These are phyloP conservation scores for Casuarius casuarius DNA, from an alignment of 2,113 vertebrate genomes.

Conservation along the genomic window DNA sequence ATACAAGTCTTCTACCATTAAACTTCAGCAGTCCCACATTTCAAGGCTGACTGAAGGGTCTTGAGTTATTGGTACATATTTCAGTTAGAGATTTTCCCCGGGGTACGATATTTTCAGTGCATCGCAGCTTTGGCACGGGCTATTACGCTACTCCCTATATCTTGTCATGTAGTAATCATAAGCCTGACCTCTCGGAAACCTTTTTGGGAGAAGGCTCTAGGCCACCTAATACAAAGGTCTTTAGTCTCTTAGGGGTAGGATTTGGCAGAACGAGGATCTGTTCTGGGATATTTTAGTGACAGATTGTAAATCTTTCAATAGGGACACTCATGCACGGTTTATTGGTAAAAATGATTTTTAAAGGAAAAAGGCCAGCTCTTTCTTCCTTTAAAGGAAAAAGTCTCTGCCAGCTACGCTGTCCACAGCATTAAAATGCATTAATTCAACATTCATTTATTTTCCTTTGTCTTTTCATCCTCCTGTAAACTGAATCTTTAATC, in stretches of 20 bases:
- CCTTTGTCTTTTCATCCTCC: background rate
- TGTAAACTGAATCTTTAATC: background rate
- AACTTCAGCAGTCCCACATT: slow-evolving; percentile 30
- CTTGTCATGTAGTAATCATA: slow-evolving; percentile 20
- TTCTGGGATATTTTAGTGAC: background rate
- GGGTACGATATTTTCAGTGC: slow-evolving; percentile 42
- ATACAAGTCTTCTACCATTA: slow-evolving; percentile 19
- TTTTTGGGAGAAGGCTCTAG: slow-evolving; percentile 13
- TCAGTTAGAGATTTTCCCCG: slow-evolving; percentile 25
- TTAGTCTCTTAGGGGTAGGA: background rate
- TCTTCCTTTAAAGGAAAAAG: too few relatives aligned
- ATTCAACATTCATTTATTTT: slow-evolving; percentile 3
- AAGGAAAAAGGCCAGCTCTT: slow-evolving; percentile 22
- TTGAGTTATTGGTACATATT: slow-evolving; percentile 50
- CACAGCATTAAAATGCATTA: slow-evolving; percentile 1
- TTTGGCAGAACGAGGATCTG: background rate
- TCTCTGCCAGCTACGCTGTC: background rate
- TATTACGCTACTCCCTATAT: slow-evolving; percentile 27
- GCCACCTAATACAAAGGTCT: background rate
- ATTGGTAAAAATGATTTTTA: background rate
- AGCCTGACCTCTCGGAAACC: slow-evolving; percentile 33
- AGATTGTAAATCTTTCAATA: background rate
- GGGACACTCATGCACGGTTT: background rate
- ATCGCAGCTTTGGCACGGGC: background rate
- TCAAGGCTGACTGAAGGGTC: slow-evolving; percentile 46